These are phyloP conservation scores for Smutsia temminckii DNA, from an alignment of 2,797 vertebrate genomes.

Conservation along the genomic window DNA sequence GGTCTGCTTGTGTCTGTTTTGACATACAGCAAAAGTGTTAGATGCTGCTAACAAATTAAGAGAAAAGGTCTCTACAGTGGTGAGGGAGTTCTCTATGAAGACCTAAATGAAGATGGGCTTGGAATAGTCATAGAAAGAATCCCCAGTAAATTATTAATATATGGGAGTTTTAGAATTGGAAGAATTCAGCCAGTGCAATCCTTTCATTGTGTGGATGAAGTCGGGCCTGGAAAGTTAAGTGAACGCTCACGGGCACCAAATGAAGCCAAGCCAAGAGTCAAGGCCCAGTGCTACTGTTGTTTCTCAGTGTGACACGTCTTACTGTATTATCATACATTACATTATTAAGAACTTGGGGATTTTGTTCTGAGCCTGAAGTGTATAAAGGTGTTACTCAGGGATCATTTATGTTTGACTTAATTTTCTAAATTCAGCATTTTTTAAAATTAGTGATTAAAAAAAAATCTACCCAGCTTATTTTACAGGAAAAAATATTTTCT, in stretches of 20 bases:
- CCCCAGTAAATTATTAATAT: neutral
- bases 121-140: neutral
- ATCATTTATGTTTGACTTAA: neutral
- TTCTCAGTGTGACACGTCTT: neutral
- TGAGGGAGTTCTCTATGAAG: neutral
- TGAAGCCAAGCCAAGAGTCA: neutral
- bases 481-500: conserved; percentile 15
- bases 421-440: conserved; percentile 6
- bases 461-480: conserved; percentile 1
- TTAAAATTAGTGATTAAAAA: neutral
- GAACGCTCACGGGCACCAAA: neutral
- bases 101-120: neutral
- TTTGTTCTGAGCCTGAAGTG: neutral
- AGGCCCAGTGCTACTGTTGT: neutral
- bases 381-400: neutral
- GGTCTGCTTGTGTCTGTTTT: neutral
- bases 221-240: neutral
- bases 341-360: neutral
- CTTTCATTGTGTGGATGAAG: neutral
- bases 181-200: neutral
- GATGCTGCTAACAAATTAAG: neutral
- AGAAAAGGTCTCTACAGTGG: neutral
- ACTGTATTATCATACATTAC: neutral
- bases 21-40: neutral
- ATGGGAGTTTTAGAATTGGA: neutral